A percentile compares a stretch with the other conserved stretches of the same genome.
These are phyloP conservation scores for Apotomis turbidana DNA, from an alignment of 2,888 invertebrate genomes.

Conservation along the genomic window DNA sequence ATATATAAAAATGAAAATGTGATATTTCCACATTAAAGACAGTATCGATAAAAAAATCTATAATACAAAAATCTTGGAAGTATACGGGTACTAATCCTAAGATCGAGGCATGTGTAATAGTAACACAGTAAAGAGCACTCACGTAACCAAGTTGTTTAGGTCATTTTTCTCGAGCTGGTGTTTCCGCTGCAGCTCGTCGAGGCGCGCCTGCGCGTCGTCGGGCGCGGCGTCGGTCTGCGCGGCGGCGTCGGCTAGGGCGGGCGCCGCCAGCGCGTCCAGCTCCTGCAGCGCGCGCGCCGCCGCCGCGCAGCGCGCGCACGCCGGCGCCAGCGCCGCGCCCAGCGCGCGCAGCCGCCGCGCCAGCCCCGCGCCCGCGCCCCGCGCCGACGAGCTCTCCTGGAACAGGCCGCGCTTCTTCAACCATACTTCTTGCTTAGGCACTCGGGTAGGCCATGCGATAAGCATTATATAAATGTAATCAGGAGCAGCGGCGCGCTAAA, in stretches of 20 bases:
- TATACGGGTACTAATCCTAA: too few species aligned
- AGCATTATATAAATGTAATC: too few species aligned
- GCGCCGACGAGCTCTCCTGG: constrained; percentile 47
- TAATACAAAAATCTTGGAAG: too few species aligned
- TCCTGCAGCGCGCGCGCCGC: constrained; percentile 5
- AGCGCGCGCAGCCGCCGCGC: constrained; percentile 41
- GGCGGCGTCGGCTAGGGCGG: constrained; percentile 25
- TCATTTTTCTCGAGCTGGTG: constrained; percentile 68
- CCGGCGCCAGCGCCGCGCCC: too few species aligned
- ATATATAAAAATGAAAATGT: too few species aligned
- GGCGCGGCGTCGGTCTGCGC: constrained; percentile 43
- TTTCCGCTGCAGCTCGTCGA: constrained; percentile 50
- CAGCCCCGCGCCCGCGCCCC: not conserved
- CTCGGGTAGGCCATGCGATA: too few species aligned
- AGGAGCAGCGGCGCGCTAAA: too few species aligned
- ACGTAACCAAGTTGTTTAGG: constrained; percentile 62
- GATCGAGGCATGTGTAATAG: too few species aligned
- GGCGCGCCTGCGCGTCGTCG: constrained; percentile 45
- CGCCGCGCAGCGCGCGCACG: not conserved
- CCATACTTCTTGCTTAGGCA: too few species aligned
- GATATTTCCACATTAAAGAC: too few species aligned
- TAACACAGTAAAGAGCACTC: constrained; percentile 45
- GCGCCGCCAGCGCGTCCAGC: not conserved
- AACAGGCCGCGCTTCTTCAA: too few species aligned
- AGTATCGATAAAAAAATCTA: too few species aligned